Conservation (phyloP, 2,888 invertebrate genomes). For the Drosophila meridionalis region DNA sequence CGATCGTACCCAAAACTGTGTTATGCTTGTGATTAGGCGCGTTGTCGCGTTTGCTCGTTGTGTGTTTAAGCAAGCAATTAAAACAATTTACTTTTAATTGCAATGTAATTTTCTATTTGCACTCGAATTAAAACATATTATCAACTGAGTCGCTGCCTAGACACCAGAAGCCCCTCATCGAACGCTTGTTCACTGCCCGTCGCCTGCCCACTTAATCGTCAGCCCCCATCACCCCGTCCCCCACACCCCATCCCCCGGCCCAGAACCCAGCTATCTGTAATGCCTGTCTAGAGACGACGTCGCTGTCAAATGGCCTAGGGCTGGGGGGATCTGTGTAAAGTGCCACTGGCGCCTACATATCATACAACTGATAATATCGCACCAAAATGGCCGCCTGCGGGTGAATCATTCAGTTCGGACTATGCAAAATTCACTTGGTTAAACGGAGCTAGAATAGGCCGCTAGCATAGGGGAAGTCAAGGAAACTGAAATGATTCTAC, state of each 20-base stretch:
- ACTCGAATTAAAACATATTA: slow-evolving; percentile 74
- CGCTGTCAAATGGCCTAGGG: slow-evolving; percentile 20
- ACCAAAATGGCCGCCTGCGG: slow-evolving; percentile 63
- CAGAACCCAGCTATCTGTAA: slow-evolving; percentile 23
- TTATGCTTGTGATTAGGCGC: slow-evolving; percentile 56
- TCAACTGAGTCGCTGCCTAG: slow-evolving; percentile 56
- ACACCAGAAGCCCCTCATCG: slow-evolving; percentile 45
- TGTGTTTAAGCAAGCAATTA: slow-evolving; percentile 66
- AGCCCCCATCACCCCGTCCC: slow-evolving; percentile 1
- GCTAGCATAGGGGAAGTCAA: neutral
- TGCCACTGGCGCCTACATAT: slow-evolving; percentile 77
- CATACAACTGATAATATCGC: slow-evolving; percentile 66
- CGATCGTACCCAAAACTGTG: slow-evolving; percentile 44
- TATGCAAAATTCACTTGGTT: slow-evolving; percentile 26
- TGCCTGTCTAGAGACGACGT: slow-evolving; percentile 33
- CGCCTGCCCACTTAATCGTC: slow-evolving; percentile 66
- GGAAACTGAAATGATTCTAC: too few relatives aligned
- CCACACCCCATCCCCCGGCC: slow-evolving; percentile 4
- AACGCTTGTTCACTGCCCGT: slow-evolving; percentile 43
- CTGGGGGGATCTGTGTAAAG: slow-evolving; percentile 70
- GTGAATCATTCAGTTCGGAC: slow-evolving; percentile 36
- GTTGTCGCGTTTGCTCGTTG: slow-evolving; percentile 42
- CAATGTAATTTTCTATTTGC: slow-evolving; percentile 80
- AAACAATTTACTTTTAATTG: slow-evolving; percentile 80
- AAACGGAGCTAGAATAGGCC: too few relatives aligned